Base-by-base conservation (phyloP, 2,888 invertebrate genomes). In the Sphaeridia pumilis region DNA sequence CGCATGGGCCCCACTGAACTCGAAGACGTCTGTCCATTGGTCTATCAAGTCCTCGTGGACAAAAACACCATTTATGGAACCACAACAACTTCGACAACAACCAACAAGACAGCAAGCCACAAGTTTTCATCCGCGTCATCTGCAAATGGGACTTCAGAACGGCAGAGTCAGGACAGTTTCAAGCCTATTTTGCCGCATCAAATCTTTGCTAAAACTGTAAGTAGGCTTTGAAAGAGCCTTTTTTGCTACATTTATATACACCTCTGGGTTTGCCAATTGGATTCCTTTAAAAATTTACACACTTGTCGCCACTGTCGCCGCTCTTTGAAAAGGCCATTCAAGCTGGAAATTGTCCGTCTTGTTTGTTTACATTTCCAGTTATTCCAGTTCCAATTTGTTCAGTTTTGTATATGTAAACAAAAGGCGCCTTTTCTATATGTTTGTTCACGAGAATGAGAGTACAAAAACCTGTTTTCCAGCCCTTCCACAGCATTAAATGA, bases 141-240 rank as follows among this genome's bases (percentile, higher is more conserved):
- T 7, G 54, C 49, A 24, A 49, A 52, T 52, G 48, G 46, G 25
- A 20, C 24, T 31, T 38, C 52, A 45, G 46, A 49, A 22, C 47
- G 49, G 28, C 58, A 56, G 36, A n/a, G n/a, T n/a, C 53, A 56
- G 44, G 59, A 63, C 50, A 59, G 57, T 51, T 58, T 58, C 52
- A 57, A 58, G 31, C 61, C 63, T 38, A 59, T 64, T 43, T 52
- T 58, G 43, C 59, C 61, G 47, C 63, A 64, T 54, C 63, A 64
- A 49, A 64, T 64, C 46, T 61, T 64, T 46, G 52, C 60, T 28
- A 61, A 59, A 61, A 59, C 55, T 53, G 63, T 64, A 60, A 58
- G 47, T 27, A 4, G 12, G n/a, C n/a, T n/a, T n/a, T n/a, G n/a
- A n/a, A n/a, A n/a, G n/a, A n/a, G n/a, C n/a, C n/a, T n/a, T n/a